Evolutionary conservation across 2,888 invertebrate species (phyloP).

Genomic region (Drosophila dives): DNA sequence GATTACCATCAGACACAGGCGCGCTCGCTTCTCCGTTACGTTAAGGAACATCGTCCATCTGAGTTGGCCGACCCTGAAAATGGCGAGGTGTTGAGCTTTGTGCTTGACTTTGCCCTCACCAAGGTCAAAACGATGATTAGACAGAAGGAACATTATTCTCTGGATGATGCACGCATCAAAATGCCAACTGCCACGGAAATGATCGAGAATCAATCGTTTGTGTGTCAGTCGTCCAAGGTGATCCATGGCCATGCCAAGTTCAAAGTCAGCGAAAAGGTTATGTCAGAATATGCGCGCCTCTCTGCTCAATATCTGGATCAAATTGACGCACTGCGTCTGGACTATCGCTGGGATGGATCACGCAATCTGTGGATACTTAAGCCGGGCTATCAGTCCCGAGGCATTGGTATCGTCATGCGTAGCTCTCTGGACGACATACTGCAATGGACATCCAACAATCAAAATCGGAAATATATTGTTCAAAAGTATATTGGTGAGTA

Average conservation of each 20-base stretch:
- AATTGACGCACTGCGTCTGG: conserved; percentile 87
- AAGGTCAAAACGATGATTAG: conserved; percentile 67
- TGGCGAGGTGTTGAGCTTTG: conserved; percentile 85
- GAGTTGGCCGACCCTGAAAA: conserved; percentile 85
- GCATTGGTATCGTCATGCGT: conserved; percentile 92
- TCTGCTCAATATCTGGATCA: conserved; percentile 87
- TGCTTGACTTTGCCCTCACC: conserved; percentile 68
- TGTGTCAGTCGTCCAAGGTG: conserved; percentile 74
- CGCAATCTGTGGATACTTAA: conserved; percentile 96
- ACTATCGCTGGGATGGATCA: conserved; percentile 90
- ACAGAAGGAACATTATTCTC: conserved; percentile 63
- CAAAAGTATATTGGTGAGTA: conserved; percentile 95
- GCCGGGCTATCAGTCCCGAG: conserved; percentile 92
- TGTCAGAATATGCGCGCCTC: conserved; percentile 75
- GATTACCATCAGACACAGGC: conserved; percentile 93
- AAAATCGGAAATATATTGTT: conserved; percentile 89
- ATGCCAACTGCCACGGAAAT: conserved; percentile 51
- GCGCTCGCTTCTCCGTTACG: conserved; percentile 89
- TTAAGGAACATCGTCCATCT: conserved; percentile 56
- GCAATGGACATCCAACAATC: conserved; percentile 87
- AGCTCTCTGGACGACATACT: conserved; percentile 90
- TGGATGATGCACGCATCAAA: conserved; percentile 63
- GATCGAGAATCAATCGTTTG: conserved; percentile 70
- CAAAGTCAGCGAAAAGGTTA: conserved; percentile 59
- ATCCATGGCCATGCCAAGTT: conserved; percentile 80